Evolutionary conservation across 23 tunicate species (phyloP).

Genomic region (Diplosoma virens): DNA sequence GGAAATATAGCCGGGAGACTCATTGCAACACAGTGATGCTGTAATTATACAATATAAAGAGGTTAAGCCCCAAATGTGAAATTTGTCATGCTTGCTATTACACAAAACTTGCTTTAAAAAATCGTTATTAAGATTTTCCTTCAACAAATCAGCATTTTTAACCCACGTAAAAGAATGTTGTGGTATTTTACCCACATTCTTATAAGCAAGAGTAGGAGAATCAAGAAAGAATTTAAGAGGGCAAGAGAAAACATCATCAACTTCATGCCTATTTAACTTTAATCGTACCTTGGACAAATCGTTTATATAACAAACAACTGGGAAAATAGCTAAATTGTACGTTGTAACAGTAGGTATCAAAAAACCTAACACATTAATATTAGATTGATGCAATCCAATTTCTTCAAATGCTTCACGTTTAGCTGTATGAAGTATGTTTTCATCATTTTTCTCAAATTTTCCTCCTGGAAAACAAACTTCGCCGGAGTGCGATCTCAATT

Average conservation of each 20-base stretch:
- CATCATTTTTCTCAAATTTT: slow-evolving; percentile 50
- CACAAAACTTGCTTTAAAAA: slow-evolving; percentile 4
- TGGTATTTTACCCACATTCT: neutral
- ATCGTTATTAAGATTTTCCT: neutral
- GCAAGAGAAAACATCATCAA: slow-evolving; percentile 51
- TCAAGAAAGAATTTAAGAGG: slow-evolving; percentile 29
- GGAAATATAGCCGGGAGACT: neutral
- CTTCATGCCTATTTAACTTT: slow-evolving; percentile 34
- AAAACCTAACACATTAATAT: slow-evolving; percentile 37
- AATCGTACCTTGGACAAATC: slow-evolving; percentile 14
- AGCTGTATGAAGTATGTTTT: slow-evolving; percentile 28
- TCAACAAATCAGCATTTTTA: neutral
- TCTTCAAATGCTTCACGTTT: slow-evolving; percentile 68
- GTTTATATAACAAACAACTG: slow-evolving; percentile 36
- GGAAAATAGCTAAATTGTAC: neutral
- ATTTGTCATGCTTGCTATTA: neutral
- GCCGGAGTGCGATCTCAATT: slow-evolving; percentile 8
- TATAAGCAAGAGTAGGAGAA: neutral
- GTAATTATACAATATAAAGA: neutral
- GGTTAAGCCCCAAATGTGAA: slow-evolving; percentile 5
- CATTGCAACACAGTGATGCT: neutral
- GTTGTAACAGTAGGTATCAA: slow-evolving; percentile 12
- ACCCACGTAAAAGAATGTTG: neutral
- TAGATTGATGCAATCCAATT: slow-evolving; percentile 34
- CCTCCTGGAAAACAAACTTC: slow-evolving; percentile 73